Conservation (phyloP, 1,140 invertebrate species). For the Bicyclus anynana region DNA sequence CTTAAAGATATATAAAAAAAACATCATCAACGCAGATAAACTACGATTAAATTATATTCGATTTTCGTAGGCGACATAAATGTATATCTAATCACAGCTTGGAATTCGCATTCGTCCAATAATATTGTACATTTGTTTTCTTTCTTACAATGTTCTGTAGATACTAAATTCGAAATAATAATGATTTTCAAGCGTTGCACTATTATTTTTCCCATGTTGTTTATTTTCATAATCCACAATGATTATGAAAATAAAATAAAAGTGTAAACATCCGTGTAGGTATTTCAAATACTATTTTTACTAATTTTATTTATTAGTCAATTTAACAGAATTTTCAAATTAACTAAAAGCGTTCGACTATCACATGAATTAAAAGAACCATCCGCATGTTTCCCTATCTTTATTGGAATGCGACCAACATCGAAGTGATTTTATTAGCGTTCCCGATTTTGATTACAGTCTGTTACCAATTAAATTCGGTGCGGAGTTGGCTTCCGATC, state of each 20-base stretch:
- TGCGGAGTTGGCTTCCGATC: slow-evolving; percentile 55
- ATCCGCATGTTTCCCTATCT: slow-evolving; percentile 7
- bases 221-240: background rate
- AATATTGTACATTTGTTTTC: too few species aligned
- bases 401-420: slow-evolving; percentile 16
- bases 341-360: background rate
- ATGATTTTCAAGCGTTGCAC: too few species aligned
- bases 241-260: background rate
- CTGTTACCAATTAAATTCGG: slow-evolving; percentile 29
- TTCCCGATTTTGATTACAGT: slow-evolving; percentile 23
- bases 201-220: background rate
- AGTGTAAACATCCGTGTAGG: background rate
- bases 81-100: too few species aligned
- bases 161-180: too few species aligned
- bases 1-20: too few species aligned
- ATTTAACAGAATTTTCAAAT: background rate
- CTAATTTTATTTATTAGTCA: too few species aligned
- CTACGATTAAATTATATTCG: too few species aligned
- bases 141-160: too few species aligned
- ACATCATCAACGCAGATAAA: too few species aligned
- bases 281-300: too few species aligned
- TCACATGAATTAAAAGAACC: background rate
- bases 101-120: too few species aligned
- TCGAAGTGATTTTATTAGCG: slow-evolving; percentile 8
- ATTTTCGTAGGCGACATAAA: too few species aligned